Conservation (phyloP, 2,113 vertebrate genomes). For the Sturnus vulgaris region DNA sequence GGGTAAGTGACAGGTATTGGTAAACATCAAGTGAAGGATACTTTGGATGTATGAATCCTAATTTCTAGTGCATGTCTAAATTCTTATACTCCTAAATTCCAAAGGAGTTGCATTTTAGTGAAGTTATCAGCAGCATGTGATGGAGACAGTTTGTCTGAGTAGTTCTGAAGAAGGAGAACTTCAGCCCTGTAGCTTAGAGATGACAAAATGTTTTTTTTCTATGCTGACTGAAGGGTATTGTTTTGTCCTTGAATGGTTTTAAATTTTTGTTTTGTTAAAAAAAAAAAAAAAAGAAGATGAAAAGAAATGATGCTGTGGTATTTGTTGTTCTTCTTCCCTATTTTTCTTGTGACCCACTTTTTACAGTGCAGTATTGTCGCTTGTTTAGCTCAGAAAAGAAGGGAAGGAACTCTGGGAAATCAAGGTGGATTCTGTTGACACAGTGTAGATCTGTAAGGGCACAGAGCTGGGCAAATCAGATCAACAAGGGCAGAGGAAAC, state of each 20-base stretch:
- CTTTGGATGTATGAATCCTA: neutral
- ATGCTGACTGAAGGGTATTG: neutral
- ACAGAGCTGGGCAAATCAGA: neutral
- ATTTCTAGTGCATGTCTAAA: neutral
- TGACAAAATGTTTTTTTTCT: neutral
- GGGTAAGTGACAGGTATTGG: neutral
- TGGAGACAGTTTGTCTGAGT: neutral
- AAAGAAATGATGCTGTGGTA: neutral
- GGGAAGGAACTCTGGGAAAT: neutral
- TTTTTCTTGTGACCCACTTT: neutral
- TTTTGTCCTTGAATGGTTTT: neutral
- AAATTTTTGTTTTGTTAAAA: neutral
- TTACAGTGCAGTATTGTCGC: neutral
- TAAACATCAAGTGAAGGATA: neutral
- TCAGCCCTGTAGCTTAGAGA: neutral
- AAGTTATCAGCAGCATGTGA: neutral
- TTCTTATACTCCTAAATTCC: neutral
- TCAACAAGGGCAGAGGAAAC: neutral
- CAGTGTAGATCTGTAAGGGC: no score
- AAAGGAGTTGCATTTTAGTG: neutral
- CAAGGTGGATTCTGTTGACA: neutral
- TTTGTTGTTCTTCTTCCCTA: neutral
- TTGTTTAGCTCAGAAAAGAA: neutral
- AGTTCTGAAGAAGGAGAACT: neutral
- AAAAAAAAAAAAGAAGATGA: no score